Conservation (phyloP, 2,797 vertebrate species). For the Lates japonicus region DNA sequence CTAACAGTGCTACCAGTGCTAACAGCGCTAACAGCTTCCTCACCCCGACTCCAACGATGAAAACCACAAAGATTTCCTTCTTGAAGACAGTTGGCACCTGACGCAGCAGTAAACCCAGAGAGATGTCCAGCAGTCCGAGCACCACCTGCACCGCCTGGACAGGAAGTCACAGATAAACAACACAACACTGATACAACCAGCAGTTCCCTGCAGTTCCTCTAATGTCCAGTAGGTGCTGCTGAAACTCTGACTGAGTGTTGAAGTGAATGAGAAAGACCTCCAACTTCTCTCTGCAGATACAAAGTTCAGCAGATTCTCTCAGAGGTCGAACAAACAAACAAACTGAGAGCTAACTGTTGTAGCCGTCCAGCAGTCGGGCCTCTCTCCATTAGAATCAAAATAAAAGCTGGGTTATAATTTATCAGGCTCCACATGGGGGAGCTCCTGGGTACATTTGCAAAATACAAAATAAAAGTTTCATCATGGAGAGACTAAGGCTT, state of each 20-base stretch:
- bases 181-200: background rate
- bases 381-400: too few relatives aligned
- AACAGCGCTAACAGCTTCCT: background rate
- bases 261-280: background rate
- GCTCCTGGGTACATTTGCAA: too few relatives aligned
- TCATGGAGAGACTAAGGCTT: too few relatives aligned
- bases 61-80: background rate
- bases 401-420: too few relatives aligned
- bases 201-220: background rate
- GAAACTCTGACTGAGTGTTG: background rate
- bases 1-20: too few relatives aligned
- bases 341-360: too few relatives aligned
- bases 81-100: background rate
- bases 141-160: slow-evolving; percentile 6
- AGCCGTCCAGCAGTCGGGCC: too few relatives aligned
- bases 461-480: background rate
- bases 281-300: too few relatives aligned
- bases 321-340: too few relatives aligned
- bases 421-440: too few relatives aligned
- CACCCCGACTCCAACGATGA: background rate
- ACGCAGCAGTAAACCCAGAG: background rate
- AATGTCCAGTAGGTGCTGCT: background rate
- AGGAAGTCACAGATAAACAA: background rate
- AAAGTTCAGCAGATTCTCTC: too few relatives aligned
- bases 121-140: background rate